Evolutionary conservation across 2,113 vertebrate genomes (phyloP), one percentile per base, ranked within the genome.

Genomic region (Rhineura floridana): DNA sequence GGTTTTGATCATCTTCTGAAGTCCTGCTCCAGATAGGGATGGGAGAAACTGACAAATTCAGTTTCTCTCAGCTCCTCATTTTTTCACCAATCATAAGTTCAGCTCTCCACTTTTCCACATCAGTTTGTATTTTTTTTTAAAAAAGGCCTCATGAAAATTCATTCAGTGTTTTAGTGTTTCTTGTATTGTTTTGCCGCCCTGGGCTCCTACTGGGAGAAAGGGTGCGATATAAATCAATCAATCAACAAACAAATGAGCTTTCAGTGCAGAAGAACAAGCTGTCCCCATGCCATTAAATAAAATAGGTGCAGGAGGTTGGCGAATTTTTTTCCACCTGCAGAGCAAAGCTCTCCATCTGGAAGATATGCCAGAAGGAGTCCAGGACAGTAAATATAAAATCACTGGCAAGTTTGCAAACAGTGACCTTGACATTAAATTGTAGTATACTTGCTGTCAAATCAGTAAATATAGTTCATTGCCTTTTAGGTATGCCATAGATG

Each of bases 401-500:
- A 84, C 88, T 96, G 95, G 91, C 92, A 96, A 93, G 96, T 86
- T 87, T 94, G 95, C 93, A 96, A 96, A 92, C 93, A 91, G 95
- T 95, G 95, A 96, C 91, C 93, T 96, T 93, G 94, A 91, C 90
- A 92, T 88, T 87, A 88, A 94, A 91, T 87, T 86, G 28, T 70
- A 91, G 87, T 63, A 95, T 91, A 78, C 80, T 85, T 88, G 81
- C 63, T 77, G 86, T 92, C 84, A 86, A 84, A 86, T 88, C 84
- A 87, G 88, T 59, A 83, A 79, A 87, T 70, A 92, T 52, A 84
- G 77, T 89, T 91, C 75, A 80, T 72, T 93, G 88, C 77, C 82
- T 92, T 93, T 90, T 83, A 91, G 90, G 89, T 87, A 87, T 91
- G 91, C 91, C 7, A 42, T 79, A 94, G 88, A 70, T 84, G 75